Conservation (phyloP, 2,888 invertebrate species). For the Apotomis betuletana region DNA sequence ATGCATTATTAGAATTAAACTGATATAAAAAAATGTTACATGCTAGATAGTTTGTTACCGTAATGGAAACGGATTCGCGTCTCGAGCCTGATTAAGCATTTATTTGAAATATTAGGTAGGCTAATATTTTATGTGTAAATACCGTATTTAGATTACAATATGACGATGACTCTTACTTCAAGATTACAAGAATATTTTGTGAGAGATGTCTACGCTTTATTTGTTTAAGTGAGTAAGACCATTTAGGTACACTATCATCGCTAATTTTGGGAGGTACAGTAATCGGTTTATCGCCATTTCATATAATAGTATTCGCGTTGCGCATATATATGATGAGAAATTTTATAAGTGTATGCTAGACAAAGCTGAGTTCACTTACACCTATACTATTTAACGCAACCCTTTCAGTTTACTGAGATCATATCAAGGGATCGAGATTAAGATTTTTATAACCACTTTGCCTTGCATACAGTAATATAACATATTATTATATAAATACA, state of each 20-base stretch:
- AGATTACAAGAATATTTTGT: neutral
- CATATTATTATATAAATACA: neutral
- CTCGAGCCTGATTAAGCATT: neutral
- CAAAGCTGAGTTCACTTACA: neutral
- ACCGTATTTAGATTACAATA: slow-evolving; percentile 9
- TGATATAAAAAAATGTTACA: too few species aligned
- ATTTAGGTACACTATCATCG: neutral
- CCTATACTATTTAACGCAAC: neutral
- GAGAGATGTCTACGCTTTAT: neutral
- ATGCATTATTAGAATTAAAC: too few species aligned
- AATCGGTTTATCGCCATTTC: neutral
- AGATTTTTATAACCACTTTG: neutral
- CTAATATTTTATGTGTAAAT: neutral
- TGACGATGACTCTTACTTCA: neutral
- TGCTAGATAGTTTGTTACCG: neutral
- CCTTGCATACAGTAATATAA: neutral
- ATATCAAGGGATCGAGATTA: neutral
- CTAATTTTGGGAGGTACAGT: neutral
- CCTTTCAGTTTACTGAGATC: neutral
- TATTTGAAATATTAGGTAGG: neutral
- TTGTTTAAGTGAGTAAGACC: neutral
- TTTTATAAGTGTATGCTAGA: neutral
- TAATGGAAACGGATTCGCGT: slow-evolving; percentile 2
- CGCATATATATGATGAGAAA: neutral
- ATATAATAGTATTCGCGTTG: neutral